A percentile compares a stretch with the other conserved stretches of the same genome.
These are phyloP conservation scores for Acleris cristana DNA, from an alignment of 2,888 invertebrate species.

Conservation along the genomic window DNA sequence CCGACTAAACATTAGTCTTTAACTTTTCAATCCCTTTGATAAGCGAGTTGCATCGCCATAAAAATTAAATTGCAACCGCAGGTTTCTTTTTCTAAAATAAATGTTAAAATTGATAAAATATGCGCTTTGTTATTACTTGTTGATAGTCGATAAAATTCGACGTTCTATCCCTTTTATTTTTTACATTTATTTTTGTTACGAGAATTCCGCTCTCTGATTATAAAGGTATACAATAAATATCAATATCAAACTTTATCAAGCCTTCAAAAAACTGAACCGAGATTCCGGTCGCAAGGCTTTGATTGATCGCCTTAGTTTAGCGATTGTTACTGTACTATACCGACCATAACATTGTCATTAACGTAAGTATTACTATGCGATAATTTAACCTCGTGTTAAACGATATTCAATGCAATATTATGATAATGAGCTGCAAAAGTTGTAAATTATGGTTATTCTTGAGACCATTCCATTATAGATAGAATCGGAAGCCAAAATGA, in stretches of 20 bases:
- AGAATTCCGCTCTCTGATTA: not conserved
- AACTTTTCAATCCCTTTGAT: too few species aligned
- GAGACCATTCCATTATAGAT: conserved; percentile 80
- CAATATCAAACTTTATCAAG: not conserved
- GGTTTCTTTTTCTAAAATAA: too few species aligned
- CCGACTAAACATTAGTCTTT: too few species aligned
- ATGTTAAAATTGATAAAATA: too few species aligned
- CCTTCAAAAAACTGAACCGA: not conserved
- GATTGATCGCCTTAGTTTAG: too few species aligned
- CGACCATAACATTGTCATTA: conserved; percentile 38
- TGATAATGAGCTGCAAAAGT: conserved; percentile 57
- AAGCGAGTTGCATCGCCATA: too few species aligned
- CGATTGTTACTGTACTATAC: conserved; percentile 1
- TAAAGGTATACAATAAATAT: not conserved
- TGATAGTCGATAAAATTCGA: too few species aligned
- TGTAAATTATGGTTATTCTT: conserved; percentile 70
- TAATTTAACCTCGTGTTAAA: conserved; percentile 42
- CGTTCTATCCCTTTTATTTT: too few species aligned
- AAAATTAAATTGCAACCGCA: too few species aligned
- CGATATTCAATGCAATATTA: conserved; percentile 52
- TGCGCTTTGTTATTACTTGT: too few species aligned
- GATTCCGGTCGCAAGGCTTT: not conserved
- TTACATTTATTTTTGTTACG: not conserved
- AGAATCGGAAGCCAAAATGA: conserved; percentile 81
- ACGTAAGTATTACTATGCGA: conserved; percentile 44